These are phyloP conservation scores for Dendrocincla fuliginosa DNA, from an alignment of 2,797 vertebrate genomes.

Conservation along the genomic window DNA sequence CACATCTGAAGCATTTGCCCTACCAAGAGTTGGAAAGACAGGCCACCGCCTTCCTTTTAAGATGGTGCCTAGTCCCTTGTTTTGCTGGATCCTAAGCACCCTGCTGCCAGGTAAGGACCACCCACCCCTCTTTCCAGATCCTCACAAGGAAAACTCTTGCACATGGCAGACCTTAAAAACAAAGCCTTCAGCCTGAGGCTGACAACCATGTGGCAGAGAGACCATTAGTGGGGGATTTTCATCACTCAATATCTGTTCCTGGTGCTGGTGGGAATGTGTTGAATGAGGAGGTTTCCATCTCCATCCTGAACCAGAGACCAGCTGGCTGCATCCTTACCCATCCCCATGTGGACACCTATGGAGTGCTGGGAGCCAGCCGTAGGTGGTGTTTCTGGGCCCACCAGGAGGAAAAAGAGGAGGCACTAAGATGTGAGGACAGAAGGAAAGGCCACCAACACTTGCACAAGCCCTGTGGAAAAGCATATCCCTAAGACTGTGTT, in stretches of 20 bases:
- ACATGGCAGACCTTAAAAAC: neutral
- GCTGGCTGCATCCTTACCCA: neutral
- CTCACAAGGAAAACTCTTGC: neutral
- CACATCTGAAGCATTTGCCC: neutral
- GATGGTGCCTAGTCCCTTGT: neutral
- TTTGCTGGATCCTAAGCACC: neutral
- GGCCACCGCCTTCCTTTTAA: neutral
- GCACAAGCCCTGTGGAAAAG: neutral
- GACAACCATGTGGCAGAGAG: neutral
- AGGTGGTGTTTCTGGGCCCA: neutral
- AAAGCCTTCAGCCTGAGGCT: neutral
- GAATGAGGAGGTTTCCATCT: neutral
- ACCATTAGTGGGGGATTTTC: neutral
- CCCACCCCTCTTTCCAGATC: neutral
- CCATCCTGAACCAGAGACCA: neutral
- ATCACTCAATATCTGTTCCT: neutral
- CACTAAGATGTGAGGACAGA: neutral
- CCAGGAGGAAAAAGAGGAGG: neutral
- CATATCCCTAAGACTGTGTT: fast-evolving
- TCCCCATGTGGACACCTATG: fast-evolving
- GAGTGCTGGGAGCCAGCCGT: neutral
- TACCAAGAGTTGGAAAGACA: neutral
- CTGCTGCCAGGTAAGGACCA: neutral
- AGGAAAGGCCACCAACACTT: neutral
- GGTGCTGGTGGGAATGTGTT: neutral